phyloP scores from a whole-genome alignment of 2,888 invertebrate genomes.

The Cloeon dipterum region DNA sequence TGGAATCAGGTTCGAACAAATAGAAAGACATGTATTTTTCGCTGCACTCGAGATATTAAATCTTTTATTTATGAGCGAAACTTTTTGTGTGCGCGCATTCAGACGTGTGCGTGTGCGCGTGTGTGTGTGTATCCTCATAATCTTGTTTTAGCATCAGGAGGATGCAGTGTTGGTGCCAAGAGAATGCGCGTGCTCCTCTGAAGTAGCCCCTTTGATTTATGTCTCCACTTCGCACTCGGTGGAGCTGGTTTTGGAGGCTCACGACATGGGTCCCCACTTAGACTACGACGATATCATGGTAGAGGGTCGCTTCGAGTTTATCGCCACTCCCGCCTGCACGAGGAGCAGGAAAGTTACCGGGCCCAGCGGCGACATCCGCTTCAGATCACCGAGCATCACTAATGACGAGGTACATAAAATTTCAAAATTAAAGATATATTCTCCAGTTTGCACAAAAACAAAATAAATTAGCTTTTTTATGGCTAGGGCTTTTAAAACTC shows the following conservation, averaged over 20 bases:
- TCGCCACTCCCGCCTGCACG: constrained; percentile 45
- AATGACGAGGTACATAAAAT: constrained; percentile 28
- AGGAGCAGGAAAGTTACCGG: constrained; percentile 46
- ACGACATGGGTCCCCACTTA: constrained; percentile 63
- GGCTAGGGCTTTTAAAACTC: too few relatives aligned
- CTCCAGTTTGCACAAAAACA: too few relatives aligned
- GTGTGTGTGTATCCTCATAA: too few relatives aligned
- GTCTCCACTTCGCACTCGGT: constrained; percentile 52
- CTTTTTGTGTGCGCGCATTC: too few relatives aligned
- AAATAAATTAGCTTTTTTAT: too few relatives aligned
- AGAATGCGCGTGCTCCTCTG: constrained; percentile 2
- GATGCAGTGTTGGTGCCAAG: neutral
- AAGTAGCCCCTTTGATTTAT: constrained; percentile 17
- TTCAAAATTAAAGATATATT: too few relatives aligned
- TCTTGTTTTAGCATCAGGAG: too few relatives aligned
- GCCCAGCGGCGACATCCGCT: constrained; percentile 50
- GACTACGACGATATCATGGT: constrained; percentile 68
- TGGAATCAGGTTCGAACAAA: constrained; percentile 21
- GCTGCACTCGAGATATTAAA: too few relatives aligned
- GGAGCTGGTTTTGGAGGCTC: constrained; percentile 59
- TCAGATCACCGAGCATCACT: constrained; percentile 25
- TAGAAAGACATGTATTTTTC: too few relatives aligned
- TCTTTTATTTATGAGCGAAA: too few relatives aligned
- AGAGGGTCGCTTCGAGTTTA: constrained; percentile 63
- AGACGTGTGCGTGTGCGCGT: too few relatives aligned